Percentiles rank a stretch among this genome's conserved stretches.
Conservation (phyloP, 2,797 vertebrate genomes). For the Malurus splendens region DNA sequence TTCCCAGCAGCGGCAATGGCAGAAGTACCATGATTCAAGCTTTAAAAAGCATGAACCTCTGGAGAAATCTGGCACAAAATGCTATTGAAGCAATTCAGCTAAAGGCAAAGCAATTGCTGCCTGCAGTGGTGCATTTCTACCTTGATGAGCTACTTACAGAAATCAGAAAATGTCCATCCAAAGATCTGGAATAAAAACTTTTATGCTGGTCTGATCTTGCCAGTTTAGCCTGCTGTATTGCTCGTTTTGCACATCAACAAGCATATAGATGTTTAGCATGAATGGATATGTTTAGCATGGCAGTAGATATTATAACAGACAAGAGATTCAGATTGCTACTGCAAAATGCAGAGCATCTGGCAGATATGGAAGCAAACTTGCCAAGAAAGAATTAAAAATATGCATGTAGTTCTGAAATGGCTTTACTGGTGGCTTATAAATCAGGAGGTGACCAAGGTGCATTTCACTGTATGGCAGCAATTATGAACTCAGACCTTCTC, state of each 20-base stretch:
- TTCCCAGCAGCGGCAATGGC: background rate
- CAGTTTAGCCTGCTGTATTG: background rate
- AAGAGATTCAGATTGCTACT: conserved; percentile 15
- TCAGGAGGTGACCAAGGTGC: background rate
- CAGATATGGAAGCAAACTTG: background rate
- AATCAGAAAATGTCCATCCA: background rate
- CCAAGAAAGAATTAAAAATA: conserved; percentile 20
- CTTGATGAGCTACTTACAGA: conserved; percentile 10
- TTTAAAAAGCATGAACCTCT: conserved; percentile 26
- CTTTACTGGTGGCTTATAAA: background rate
- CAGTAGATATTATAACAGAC: conserved; percentile 8
- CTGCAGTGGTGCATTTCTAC: background rate
- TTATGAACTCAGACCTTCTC: background rate
- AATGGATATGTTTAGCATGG: background rate
- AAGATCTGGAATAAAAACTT: conserved; percentile 37
- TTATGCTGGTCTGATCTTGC: background rate
- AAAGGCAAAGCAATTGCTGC: background rate
- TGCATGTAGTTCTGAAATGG: background rate
- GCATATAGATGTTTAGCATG: background rate
- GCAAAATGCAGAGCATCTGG: conserved; percentile 37
- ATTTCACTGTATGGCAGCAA: background rate
- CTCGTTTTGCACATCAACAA: background rate
- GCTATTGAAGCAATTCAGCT: background rate
- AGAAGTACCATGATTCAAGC: background rate
- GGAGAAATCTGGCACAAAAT: conserved; percentile 36